Percentiles rank a stretch among this genome's conserved stretches.
phyloP scores from a whole-genome alignment of 2,888 invertebrate species.

The Dendrolimus pini region DNA sequence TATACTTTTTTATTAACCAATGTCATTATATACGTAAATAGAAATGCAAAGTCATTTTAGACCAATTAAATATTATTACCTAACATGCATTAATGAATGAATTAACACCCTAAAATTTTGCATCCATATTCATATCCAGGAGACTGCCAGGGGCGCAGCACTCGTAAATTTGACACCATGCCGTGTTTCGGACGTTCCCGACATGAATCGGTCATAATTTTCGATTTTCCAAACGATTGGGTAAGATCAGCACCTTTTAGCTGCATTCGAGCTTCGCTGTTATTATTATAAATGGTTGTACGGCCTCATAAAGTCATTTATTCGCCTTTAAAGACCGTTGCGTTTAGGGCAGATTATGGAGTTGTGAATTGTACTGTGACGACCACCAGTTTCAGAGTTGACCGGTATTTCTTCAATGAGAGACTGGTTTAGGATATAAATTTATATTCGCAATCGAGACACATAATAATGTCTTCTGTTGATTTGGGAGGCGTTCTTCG shows the following conservation, averaged over 20 bases:
- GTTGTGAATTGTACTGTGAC: too few species aligned
- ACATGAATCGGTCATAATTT: constrained; percentile 62
- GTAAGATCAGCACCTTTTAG: constrained; percentile 45
- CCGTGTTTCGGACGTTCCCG: constrained; percentile 41
- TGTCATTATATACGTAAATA: too few species aligned
- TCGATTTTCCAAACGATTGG: constrained; percentile 69
- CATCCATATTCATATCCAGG: constrained; percentile 42
- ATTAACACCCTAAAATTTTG: constrained; percentile 12
- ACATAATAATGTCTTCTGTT: too few species aligned
- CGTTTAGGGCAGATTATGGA: too few species aligned
- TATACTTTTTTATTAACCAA: too few species aligned
- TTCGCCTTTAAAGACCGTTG: too few species aligned
- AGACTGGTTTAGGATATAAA: too few species aligned
- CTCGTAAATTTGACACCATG: constrained; percentile 44
- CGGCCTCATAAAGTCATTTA: neutral
- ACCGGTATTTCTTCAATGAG: too few species aligned
- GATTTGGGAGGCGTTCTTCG: too few species aligned
- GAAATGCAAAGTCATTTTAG: neutral
- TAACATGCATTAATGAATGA: constrained; percentile 2
- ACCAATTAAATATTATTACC: neutral
- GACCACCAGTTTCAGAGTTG: too few species aligned
- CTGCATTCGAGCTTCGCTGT: constrained; percentile 3
- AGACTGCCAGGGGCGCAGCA: constrained; percentile 7
- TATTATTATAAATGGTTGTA: neutral
- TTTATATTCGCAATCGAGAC: too few species aligned